Conservation (phyloP, 2,888 invertebrate genomes). For the Polydrusus pterygomalis region DNA sequence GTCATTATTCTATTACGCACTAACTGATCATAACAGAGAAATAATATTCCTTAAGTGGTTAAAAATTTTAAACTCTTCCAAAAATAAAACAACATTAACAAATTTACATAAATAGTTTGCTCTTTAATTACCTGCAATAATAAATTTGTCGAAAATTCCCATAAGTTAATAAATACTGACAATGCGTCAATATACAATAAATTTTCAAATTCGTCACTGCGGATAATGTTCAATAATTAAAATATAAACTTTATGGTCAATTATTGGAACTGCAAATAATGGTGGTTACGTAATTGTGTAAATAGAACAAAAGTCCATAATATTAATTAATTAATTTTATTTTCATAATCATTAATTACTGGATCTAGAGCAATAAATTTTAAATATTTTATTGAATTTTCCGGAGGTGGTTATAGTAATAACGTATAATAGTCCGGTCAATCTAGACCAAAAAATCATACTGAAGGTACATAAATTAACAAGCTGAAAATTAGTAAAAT, state of each 20-base stretch:
- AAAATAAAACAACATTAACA: no score
- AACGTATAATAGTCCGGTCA: no score
- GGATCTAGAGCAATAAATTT: neutral
- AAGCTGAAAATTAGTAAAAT: no score
- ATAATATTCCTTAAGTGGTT: no score
- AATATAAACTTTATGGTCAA: neutral
- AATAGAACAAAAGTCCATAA: neutral
- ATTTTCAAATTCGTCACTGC: neutral
- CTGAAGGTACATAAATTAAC: no score
- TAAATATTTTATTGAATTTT: neutral
- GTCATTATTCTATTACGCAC: no score
- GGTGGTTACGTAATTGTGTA: no score
- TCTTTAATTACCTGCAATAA: neutral
- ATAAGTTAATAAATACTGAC: neutral
- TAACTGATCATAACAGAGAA: no score
- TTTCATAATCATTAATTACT: neutral
- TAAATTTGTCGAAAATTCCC: neutral
- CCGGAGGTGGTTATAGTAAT: neutral
- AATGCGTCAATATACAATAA: neutral
- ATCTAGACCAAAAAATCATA: no score
- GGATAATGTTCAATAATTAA: neutral
- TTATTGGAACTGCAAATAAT: constrained; percentile 1
- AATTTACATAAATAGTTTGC: neutral
- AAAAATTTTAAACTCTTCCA: no score
- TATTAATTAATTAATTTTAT: neutral